A percentile compares a stretch with the other conserved stretches of the same genome.
phyloP scores from a whole-genome alignment of 2,113 vertebrate species.

The Sander lucioperca region DNA sequence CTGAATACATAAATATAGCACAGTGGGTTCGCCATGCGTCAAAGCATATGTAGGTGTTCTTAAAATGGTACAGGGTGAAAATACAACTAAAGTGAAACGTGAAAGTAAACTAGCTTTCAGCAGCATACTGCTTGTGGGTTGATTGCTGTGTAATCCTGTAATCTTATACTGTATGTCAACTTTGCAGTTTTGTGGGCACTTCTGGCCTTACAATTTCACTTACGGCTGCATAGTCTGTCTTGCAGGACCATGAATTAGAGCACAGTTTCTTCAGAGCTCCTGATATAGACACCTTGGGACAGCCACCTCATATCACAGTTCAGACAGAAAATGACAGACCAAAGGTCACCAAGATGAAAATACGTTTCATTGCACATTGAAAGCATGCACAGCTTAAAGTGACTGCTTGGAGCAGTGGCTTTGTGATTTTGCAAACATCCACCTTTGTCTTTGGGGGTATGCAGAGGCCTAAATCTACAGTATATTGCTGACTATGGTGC shows the following conservation, averaged over 20 bases:
- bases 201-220: slow-evolving; percentile 50
- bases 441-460: slow-evolving; percentile 27
- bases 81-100: background rate
- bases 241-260: slow-evolving; percentile 40
- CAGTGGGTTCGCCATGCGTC: background rate
- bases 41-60: background rate
- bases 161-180: slow-evolving; percentile 29
- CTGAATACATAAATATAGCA: background rate
- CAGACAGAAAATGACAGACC: slow-evolving; percentile 54
- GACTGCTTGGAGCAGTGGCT: slow-evolving; percentile 25
- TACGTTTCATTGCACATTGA: slow-evolving; percentile 45
- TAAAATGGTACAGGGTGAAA: background rate
- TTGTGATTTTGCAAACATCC: slow-evolving; percentile 34
- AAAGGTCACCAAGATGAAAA: slow-evolving; percentile 61
- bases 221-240: slow-evolving; percentile 26
- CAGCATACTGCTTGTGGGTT: background rate
- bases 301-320: slow-evolving; percentile 36
- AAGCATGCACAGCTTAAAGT: slow-evolving; percentile 36
- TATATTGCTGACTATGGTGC: background rate
- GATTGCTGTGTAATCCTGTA: background rate
- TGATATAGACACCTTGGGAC: slow-evolving; percentile 32
- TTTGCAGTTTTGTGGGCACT: slow-evolving; percentile 20
- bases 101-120: background rate
- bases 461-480: slow-evolving; percentile 1
- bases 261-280: slow-evolving; percentile 12